Percentiles rank a stretch among this genome's conserved stretches.
These are phyloP conservation scores for Incurvaria masculella DNA, from an alignment of 2,888 invertebrate genomes.

Conservation along the genomic window DNA sequence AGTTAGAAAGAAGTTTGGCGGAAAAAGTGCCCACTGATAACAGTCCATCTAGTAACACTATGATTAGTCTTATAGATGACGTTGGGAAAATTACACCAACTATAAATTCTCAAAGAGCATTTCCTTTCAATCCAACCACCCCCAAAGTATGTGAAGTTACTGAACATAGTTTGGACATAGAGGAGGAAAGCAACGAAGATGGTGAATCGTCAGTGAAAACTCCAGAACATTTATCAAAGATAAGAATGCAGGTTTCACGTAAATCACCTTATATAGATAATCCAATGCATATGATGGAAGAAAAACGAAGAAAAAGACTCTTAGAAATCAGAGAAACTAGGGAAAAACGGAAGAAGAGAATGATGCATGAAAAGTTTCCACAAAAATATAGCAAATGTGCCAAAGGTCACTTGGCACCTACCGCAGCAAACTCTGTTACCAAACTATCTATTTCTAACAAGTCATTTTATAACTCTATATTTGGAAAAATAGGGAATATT, in stretches of 20 bases:
- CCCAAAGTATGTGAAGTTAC: constrained; percentile 27
- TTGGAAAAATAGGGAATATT: constrained; percentile 26
- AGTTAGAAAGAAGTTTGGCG: no score
- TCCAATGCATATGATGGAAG: constrained; percentile 33
- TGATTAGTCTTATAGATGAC: background rate
- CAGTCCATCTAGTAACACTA: background rate
- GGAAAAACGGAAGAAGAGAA: constrained; percentile 35
- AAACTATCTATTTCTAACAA: constrained; percentile 47
- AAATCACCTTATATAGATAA: constrained; percentile 50
- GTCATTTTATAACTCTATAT: constrained; percentile 46
- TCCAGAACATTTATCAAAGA: constrained; percentile 7
- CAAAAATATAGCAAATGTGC: constrained; percentile 30
- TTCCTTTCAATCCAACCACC: constrained; percentile 18
- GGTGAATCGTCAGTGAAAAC: constrained; percentile 8
- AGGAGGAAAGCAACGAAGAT: constrained; percentile 31
- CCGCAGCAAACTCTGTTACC: constrained; percentile 39
- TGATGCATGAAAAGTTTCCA: constrained; percentile 26
- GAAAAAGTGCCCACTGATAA: no score
- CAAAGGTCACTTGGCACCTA: constrained; percentile 29
- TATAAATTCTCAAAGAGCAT: background rate
- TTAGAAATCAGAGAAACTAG: constrained; percentile 40
- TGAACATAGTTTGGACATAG: constrained; percentile 27
- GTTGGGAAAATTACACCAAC: background rate
- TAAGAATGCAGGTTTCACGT: constrained; percentile 32
- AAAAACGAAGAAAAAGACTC: constrained; percentile 37